Evolutionary conservation across 1,140 invertebrate species (phyloP), one percentile per base, ranked within the genome.

Genomic region (Eurytemora carolleeae): DNA sequence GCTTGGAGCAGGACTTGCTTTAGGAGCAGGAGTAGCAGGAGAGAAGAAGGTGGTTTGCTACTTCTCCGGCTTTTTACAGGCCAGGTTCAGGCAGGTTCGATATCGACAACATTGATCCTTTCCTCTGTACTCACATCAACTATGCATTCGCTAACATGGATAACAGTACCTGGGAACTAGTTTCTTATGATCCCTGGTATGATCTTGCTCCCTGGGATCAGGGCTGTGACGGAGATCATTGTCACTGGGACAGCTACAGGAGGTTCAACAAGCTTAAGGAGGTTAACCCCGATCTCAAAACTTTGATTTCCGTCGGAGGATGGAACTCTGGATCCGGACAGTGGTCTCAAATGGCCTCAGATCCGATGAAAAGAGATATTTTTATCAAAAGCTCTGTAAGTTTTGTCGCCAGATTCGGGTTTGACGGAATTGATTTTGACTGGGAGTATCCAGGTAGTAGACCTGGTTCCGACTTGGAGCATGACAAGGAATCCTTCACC

Each of bases 31-130:
- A n/a, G n/a, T n/a, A n/a, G n/a, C n/a, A n/a, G n/a, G n/a, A n/a
- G n/a, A n/a, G n/a, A 59, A 59, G 25, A 61, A 19, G 17, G 22
- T 65, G 20, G 64, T 64, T 44, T 66, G 65, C 53, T 66, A 66
- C 63, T 59, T 24, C n/a, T n/a, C n/a, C n/a, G n/a, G n/a, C n/a
- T n/a, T n/a, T n/a, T n/a, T n/a, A n/a, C n/a, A n/a, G n/a, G n/a
- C n/a, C n/a, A n/a, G n/a, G n/a, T 54, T 54, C 53, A 54, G 53
- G 53, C 1, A 18, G 21, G 19, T 54, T 54, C 21, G 53, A 54
- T 54, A 21, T 54, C 2, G 53, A 18, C 21, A 19, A 21, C 18
- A 21, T 54, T 54, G 53, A 54, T 21, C 53, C 53, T 1, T 2
- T 21, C 53, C 21, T 54, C 3, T 54, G 53, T 12, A 19, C 53